A percentile compares a stretch with the other conserved stretches of the same genome.
Conservation (phyloP, 2,888 invertebrate species). For the Pyrrhia umbra region DNA sequence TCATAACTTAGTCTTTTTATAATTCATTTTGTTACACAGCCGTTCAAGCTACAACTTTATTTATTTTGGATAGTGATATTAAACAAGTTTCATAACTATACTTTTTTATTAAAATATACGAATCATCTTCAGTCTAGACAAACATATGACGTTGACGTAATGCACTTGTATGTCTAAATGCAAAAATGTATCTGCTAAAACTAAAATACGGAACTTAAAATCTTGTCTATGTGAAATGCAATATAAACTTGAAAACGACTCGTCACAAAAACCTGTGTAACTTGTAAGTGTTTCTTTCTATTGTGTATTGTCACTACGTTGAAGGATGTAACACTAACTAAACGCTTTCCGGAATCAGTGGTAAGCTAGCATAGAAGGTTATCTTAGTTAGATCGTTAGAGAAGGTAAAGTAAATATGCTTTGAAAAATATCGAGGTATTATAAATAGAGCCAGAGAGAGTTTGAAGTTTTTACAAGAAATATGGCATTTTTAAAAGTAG, state of each 20-base stretch:
- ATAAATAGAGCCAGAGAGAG: no score
- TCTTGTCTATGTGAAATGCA: constrained; percentile 33
- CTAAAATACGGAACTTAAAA: constrained; percentile 40
- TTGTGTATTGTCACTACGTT: constrained; percentile 49
- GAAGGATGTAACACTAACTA: constrained; percentile 41
- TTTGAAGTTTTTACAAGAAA: no score
- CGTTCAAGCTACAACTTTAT: no score
- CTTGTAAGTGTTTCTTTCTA: constrained; percentile 39
- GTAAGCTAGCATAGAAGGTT: constrained; percentile 52
- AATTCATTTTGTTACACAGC: no score
- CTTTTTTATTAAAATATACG: no score
- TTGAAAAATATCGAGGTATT: no score
- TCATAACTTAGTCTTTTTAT: no score
- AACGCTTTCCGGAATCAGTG: constrained; percentile 56
- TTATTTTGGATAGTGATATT: no score
- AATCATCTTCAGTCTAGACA: neutral
- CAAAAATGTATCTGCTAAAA: constrained; percentile 2
- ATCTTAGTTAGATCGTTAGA: neutral
- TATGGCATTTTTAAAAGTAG: no score
- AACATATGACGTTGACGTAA: constrained; percentile 8
- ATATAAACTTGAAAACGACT: constrained; percentile 35
- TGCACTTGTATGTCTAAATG: neutral
- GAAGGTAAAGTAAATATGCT: neutral
- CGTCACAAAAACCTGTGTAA: constrained; percentile 48
- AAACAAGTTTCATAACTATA: no score